Evolutionary conservation across 2,113 vertebrate genomes (phyloP).

Genomic region (Lamprologus sp.): DNA sequence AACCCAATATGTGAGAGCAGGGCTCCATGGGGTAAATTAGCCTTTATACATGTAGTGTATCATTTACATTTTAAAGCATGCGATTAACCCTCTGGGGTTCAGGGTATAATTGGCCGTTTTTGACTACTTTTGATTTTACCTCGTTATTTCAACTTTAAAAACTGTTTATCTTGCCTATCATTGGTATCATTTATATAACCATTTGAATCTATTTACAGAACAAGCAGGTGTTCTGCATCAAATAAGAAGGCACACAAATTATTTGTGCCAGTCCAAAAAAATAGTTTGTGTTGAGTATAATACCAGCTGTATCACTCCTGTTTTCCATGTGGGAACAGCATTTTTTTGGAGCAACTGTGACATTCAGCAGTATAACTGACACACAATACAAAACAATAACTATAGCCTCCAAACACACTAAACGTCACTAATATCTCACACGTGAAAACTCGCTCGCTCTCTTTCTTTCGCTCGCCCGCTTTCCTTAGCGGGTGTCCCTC

Average conservation of each 20-base stretch:
- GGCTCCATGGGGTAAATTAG: not conserved
- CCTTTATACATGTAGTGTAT: not conserved
- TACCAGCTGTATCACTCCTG: not conserved
- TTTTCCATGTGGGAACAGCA: not conserved
- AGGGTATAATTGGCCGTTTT: not conserved
- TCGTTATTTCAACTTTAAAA: not conserved
- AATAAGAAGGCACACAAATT: not conserved
- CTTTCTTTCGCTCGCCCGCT: not conserved
- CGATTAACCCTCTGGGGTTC: not conserved
- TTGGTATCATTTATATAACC: not conserved
- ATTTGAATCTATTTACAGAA: not conserved
- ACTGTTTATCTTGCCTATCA: not conserved
- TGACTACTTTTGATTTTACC: not conserved
- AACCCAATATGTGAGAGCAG: not conserved
- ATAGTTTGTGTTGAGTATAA: not conserved
- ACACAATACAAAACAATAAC: not conserved
- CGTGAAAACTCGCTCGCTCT: not conserved
- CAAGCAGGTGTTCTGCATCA: not conserved
- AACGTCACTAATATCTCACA: not conserved
- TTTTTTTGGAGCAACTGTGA: not conserved
- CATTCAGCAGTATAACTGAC: not conserved
- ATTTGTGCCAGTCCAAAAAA: not conserved
- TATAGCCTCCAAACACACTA: not conserved
- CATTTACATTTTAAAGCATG: not conserved
- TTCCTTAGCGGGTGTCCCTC: not conserved